Conservation (phyloP, 2,797 vertebrate species). For the Synanceia verrucosa region DNA sequence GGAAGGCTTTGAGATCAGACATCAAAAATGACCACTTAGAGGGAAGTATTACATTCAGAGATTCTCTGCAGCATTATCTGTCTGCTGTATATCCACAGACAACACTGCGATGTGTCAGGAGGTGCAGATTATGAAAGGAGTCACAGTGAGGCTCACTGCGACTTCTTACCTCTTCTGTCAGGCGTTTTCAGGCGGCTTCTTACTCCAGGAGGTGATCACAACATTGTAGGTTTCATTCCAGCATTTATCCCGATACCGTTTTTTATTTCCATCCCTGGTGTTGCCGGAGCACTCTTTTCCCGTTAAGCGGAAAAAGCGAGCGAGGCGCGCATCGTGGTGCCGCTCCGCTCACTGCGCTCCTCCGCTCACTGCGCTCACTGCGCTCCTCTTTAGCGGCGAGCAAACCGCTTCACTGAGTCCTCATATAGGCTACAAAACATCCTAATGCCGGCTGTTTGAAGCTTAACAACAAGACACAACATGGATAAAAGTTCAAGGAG, state of each 20-base stretch:
- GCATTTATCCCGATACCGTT: slow-evolving; percentile 33
- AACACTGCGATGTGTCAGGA: not conserved
- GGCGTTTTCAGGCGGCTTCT: not conserved
- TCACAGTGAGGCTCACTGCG: not conserved
- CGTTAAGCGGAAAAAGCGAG: slow-evolving; percentile 8
- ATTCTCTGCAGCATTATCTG: too few species aligned
- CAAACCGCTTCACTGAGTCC: not conserved
- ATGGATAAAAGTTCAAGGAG: not conserved
- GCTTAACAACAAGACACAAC: not conserved
- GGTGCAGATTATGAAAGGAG: not conserved
- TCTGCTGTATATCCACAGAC: too few species aligned
- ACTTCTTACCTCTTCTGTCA: slow-evolving; percentile 44
- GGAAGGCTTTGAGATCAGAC: not conserved
- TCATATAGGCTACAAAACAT: slow-evolving; percentile 1
- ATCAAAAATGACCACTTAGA: not conserved
- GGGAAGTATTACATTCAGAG: too few species aligned
- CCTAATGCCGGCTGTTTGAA: not conserved
- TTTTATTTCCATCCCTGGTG: slow-evolving; percentile 36
- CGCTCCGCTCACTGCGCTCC: not conserved
- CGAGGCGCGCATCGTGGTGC: slow-evolving; percentile 8
- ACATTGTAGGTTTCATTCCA: slow-evolving; percentile 1
- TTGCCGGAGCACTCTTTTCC: not conserved
- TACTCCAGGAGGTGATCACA: slow-evolving; percentile 12
- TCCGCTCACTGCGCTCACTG: not conserved
- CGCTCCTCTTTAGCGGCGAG: too few species aligned